Evolutionary conservation across 2,888 invertebrate species (phyloP), one percentile per base, ranked within the genome.

Genomic region (Campoplex capitator): DNA sequence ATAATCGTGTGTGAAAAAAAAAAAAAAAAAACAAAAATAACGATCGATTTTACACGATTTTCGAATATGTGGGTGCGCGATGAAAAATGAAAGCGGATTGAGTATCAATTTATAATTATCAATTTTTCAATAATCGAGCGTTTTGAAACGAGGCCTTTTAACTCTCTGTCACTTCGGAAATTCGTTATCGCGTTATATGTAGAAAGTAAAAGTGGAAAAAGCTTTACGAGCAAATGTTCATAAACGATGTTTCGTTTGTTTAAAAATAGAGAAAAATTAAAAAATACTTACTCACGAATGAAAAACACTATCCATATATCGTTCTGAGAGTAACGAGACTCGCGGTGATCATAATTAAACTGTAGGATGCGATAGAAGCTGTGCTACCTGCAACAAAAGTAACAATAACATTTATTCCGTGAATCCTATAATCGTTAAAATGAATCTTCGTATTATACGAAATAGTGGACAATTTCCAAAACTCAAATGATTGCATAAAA

Each of bases 311-410:
- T 82, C 78, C 82, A 18, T 62, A 18, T 2, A 87, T 65, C 45
- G 78, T 75, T 48, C 82, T 65, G 51, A 79, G 65, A 42, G 70
- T 76, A 8, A 83, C 16, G 1, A 87, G 51, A 51, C 65, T 67
- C 38, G 73, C 67, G 8, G 56, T n/a, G 58, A 82, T 48, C n/a
- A 82, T 32, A 51, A 87, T 75, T 2, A 84, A 67, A 79, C 87
- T 81, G 71, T 70, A 56, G 23, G 84, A 84, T 56, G 79, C 70
- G 38, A 78, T 70, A 13, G 82, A 79, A 28, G 65, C 82, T 18
- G 71, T 23, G 42, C 32, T 84, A 42, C 87, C 87, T 87, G 84
- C 9, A 84, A 87, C 78, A 78, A n/a, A 77, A 86, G 71, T 54
- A 74, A 81, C 3, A 70, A 62, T 32, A 71, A 65, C 18, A 35